Conservation (phyloP, 64 coral and sea anemone species). For the Porites lutea region DNA sequence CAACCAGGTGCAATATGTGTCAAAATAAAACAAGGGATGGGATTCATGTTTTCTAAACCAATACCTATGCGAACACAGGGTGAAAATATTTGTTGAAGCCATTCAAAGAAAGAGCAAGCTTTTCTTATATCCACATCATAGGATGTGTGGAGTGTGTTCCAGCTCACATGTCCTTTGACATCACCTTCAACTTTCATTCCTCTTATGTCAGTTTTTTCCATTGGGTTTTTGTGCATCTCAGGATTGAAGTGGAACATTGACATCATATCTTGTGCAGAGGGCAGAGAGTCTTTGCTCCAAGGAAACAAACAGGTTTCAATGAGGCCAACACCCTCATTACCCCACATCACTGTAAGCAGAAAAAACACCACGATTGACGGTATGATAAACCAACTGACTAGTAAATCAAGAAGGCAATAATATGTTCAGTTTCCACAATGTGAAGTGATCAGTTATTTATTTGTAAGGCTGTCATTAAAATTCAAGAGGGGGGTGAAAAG, state of each 20-base stretch:
- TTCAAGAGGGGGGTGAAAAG: no score
- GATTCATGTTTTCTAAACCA: conserved; percentile 50
- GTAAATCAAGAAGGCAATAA: no score
- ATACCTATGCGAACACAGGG: neutral
- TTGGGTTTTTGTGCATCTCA: conserved; percentile 17
- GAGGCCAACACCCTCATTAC: conserved; percentile 19
- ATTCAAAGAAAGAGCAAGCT: conserved; percentile 33
- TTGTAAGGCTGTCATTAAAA: no score
- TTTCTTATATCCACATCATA: neutral
- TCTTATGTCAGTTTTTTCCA: neutral
- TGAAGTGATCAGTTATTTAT: no score
- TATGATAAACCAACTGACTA: no score
- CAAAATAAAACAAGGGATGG: conserved; percentile 59
- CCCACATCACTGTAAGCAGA: conserved; percentile 2
- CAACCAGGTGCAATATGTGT: conserved; percentile 63
- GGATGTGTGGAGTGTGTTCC: neutral
- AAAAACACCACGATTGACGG: neutral
- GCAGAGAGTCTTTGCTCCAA: conserved; percentile 49
- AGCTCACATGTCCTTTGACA: neutral
- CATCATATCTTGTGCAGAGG: conserved; percentile 48
- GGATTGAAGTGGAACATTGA: conserved; percentile 67
- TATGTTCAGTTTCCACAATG: no score
- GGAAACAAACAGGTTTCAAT: conserved; percentile 72
- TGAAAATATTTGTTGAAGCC: conserved; percentile 59
- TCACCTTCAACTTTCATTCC: conserved; percentile 1